Evolutionary conservation across 2,797 vertebrate species (phyloP).

Genomic region (Pipistrellus kuhlii): DNA sequence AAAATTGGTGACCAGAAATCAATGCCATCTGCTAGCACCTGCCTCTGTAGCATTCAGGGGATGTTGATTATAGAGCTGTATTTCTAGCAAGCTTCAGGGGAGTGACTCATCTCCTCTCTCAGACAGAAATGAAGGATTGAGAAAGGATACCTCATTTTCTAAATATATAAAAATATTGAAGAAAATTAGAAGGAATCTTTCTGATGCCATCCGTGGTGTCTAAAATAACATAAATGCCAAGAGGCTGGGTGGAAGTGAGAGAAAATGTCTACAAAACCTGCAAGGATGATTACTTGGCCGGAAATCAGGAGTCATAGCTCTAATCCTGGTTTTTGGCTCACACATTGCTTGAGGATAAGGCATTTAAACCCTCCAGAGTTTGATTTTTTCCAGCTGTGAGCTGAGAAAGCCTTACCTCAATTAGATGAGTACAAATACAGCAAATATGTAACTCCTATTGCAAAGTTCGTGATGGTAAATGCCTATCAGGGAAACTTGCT

Average conservation of each 20-base stretch:
- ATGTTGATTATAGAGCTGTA: not conserved
- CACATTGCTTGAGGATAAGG: not conserved
- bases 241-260: not conserved
- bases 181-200: constrained; percentile 74
- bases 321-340: constrained; percentile 39
- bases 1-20: not conserved
- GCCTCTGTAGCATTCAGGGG: not conserved
- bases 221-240: constrained; percentile 29
- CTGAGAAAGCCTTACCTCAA: not conserved
- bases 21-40: constrained; percentile 19
- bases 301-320: constrained; percentile 47
- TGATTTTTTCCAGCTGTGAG: constrained; percentile 56
- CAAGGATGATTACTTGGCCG: constrained; percentile 24
- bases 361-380: constrained; percentile 22
- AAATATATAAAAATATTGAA: constrained; percentile 72
- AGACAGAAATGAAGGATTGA: constrained; percentile 11
- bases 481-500: not conserved
- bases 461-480: not conserved
- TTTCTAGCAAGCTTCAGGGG: constrained; percentile 49
- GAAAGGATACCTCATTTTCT: constrained; percentile 70
- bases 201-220: constrained; percentile 65
- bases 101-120: constrained; percentile 72
- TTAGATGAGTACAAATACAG: not conserved
- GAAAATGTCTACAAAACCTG: not conserved
- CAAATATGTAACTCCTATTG: not conserved